A percentile compares a stretch with the other conserved stretches of the same genome.
Conservation (phyloP, 2,113 vertebrate genomes). For the Micronycteris hirsuta region DNA sequence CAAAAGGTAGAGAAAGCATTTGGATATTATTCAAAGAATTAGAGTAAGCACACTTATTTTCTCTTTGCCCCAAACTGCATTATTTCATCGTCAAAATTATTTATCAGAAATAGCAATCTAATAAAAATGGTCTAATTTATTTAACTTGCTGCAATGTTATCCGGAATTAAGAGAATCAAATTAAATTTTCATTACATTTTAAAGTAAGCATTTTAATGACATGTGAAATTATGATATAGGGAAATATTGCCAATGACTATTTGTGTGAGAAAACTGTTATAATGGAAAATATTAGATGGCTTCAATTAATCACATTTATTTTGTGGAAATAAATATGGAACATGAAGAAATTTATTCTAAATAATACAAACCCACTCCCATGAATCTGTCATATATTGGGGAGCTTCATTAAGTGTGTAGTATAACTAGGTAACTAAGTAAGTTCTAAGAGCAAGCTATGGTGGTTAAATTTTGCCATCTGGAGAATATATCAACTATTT, state of each 20-base stretch:
- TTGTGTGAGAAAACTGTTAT: not conserved
- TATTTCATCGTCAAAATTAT: slow-evolving; percentile 13
- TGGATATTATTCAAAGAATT: slow-evolving; percentile 34
- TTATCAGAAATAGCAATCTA: slow-evolving; percentile 15
- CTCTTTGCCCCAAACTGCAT: not conserved
- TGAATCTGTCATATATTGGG: not conserved
- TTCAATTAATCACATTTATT: not conserved
- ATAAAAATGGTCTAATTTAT: slow-evolving; percentile 14
- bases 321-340: not conserved
- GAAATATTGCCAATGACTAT: not conserved
- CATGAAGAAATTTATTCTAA: not conserved
- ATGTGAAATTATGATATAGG: not conserved
- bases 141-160: not conserved
- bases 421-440: not conserved
- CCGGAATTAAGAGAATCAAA: not conserved
- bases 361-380: not conserved
- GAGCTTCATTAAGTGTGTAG: not conserved
- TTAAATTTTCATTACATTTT: not conserved
- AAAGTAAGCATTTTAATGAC: not conserved
- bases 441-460: not conserved
- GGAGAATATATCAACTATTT: not conserved
- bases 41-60: slow-evolving; percentile 3
- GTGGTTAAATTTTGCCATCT: not conserved
- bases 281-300: not conserved
- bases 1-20: slow-evolving; percentile 5